Conservation (phyloP, 1,140 invertebrate genomes). For the Drosophila rufa region DNA sequence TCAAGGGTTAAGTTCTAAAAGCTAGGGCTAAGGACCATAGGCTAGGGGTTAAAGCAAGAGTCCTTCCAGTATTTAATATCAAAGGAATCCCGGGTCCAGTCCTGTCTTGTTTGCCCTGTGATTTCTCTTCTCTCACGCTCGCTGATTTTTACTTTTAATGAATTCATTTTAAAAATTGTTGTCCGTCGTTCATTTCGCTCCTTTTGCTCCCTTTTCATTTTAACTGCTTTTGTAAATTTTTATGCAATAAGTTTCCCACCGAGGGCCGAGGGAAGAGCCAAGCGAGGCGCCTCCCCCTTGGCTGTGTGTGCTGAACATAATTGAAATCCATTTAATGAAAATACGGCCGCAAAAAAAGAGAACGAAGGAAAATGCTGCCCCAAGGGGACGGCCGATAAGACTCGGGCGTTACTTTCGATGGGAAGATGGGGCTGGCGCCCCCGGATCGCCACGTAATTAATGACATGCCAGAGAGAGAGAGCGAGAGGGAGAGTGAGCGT, state of each 20-base stretch:
- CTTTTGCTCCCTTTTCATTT: conserved; percentile 37
- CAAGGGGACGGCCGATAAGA: conserved; percentile 46
- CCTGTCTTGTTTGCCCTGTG: conserved; percentile 67
- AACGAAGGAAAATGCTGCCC: conserved; percentile 21
- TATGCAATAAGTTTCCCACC: conserved; percentile 62
- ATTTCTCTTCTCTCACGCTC: conserved; percentile 64
- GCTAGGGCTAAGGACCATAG: background rate
- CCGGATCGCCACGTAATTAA: conserved; percentile 62
- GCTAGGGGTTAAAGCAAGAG: conserved; percentile 20
- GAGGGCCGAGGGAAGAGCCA: background rate
- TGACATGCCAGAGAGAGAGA: conserved; percentile 51
- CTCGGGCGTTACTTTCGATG: conserved; percentile 1
- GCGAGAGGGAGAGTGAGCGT: background rate
- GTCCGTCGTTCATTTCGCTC: conserved; percentile 33
- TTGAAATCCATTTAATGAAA: conserved; percentile 84
- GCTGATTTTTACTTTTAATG: conserved; percentile 83
- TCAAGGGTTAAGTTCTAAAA: conserved; percentile 30
- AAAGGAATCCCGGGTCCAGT: conserved; percentile 56
- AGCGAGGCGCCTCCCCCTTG: conserved; percentile 6
- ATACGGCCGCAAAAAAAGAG: conserved; percentile 65
- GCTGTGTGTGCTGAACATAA: conserved; percentile 63
- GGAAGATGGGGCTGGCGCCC: background rate
- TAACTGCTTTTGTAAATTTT: conserved; percentile 73
- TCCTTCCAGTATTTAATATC: conserved; percentile 73
- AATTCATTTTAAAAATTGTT: conserved; percentile 74